These are phyloP conservation scores for Charina bottae DNA, from an alignment of 2,113 vertebrate species.

Conservation along the genomic window DNA sequence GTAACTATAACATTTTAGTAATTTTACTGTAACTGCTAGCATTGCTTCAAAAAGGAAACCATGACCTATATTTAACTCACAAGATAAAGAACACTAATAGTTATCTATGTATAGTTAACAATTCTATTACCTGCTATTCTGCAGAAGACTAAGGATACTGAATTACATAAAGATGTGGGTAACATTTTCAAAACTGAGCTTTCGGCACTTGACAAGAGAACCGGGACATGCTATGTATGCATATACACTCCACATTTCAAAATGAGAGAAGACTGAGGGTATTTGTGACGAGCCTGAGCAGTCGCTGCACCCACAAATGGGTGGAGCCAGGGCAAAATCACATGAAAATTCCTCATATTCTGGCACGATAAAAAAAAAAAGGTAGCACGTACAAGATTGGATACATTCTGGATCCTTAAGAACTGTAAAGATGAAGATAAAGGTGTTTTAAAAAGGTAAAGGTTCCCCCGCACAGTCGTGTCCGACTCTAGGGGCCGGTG, in stretches of 20 bases:
- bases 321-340: background rate
- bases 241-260: background rate
- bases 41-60: background rate
- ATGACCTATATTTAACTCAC: background rate
- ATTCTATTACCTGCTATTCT: background rate
- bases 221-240: too few relatives aligned
- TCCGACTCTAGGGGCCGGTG: too few relatives aligned
- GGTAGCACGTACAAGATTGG: background rate
- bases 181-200: background rate
- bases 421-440: slow-evolving; percentile 18
- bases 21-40: slow-evolving; percentile 46
- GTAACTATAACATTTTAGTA: too few relatives aligned
- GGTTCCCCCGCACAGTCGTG: too few relatives aligned
- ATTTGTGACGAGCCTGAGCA: background rate
- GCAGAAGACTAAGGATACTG: background rate
- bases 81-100: background rate
- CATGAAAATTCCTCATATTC: background rate
- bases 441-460: slow-evolving; percentile 20
- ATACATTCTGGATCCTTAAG: slow-evolving; percentile 2
- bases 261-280: background rate
- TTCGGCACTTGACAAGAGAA: background rate
- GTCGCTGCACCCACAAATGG: background rate
- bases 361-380: background rate
- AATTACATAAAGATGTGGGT: background rate
- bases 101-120: background rate